These are phyloP conservation scores for Syngnathus rostellatus DNA, from an alignment of 2,797 vertebrate species.

Conservation along the genomic window DNA sequence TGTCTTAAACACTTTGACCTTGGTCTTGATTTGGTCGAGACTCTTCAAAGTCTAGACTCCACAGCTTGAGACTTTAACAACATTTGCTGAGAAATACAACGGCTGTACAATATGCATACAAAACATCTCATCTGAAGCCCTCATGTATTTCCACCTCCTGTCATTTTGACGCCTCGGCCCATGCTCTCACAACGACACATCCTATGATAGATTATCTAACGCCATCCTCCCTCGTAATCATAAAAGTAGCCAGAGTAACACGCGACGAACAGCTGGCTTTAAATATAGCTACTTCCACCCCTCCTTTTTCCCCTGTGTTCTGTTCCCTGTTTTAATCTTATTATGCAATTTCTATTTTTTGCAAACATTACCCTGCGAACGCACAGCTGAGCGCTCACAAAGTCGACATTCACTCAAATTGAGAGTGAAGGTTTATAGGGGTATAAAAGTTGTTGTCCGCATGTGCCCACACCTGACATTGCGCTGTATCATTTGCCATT, in stretches of 20 bases:
- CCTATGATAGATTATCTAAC: slow-evolving; percentile 28
- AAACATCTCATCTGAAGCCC: not conserved
- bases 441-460: not conserved
- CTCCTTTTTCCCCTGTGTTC: not conserved
- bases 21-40: too few species aligned
- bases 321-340: slow-evolving; percentile 32
- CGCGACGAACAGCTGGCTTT: slow-evolving; percentile 54
- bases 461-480: not conserved
- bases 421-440: not conserved
- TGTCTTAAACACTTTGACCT: too few species aligned
- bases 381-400: slow-evolving; percentile 3
- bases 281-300: slow-evolving; percentile 1
- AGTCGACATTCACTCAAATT: not conserved
- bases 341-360: slow-evolving; percentile 38
- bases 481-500: not conserved
- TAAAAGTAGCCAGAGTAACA: slow-evolving; percentile 39
- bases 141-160: not conserved
- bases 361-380: not conserved
- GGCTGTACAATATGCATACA: not conserved
- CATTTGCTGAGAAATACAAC: too few species aligned
- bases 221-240: slow-evolving; percentile 43
- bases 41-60: too few species aligned
- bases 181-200: slow-evolving; percentile 38
- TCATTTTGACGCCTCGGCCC: slow-evolving; percentile 9
- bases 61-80: too few species aligned